Conservation (phyloP, 2,113 vertebrate species). For the Ptyas mucosa region DNA sequence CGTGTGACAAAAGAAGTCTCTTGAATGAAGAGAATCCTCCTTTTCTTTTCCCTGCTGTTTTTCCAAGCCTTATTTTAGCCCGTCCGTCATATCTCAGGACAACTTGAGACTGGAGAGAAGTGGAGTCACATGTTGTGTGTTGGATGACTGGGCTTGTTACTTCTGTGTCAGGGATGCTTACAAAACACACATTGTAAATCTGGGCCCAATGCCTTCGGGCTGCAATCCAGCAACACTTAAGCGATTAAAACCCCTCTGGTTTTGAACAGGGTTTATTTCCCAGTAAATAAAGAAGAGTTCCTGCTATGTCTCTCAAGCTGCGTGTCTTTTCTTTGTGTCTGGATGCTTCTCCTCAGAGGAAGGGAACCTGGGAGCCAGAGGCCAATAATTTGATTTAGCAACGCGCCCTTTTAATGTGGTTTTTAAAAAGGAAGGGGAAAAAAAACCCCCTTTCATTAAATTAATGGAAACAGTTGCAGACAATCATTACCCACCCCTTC, state of each 20-base stretch:
- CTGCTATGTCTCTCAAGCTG: neutral
- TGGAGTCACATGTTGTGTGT: neutral
- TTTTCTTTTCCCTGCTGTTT: neutral
- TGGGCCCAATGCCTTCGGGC: neutral
- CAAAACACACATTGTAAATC: neutral
- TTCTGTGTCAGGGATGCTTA: neutral
- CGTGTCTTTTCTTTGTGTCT: no score
- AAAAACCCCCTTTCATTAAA: constrained; percentile 11
- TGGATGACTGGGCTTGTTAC: neutral
- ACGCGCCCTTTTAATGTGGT: neutral
- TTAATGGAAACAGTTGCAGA: constrained; percentile 33
- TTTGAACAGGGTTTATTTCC: neutral
- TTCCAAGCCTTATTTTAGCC: no score
- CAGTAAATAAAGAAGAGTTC: neutral
- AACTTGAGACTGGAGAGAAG: neutral
- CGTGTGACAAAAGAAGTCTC: neutral
- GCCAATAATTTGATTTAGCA: neutral
- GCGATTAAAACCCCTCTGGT: neutral
- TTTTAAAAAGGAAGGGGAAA: neutral
- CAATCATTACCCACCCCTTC: neutral
- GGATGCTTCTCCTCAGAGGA: neutral
- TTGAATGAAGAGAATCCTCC: neutral
- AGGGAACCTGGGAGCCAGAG: neutral
- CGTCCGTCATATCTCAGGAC: neutral
- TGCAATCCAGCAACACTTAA: neutral